Base-by-base conservation (phyloP, 2,888 invertebrate genomes). In the Acrobasis repandana region DNA sequence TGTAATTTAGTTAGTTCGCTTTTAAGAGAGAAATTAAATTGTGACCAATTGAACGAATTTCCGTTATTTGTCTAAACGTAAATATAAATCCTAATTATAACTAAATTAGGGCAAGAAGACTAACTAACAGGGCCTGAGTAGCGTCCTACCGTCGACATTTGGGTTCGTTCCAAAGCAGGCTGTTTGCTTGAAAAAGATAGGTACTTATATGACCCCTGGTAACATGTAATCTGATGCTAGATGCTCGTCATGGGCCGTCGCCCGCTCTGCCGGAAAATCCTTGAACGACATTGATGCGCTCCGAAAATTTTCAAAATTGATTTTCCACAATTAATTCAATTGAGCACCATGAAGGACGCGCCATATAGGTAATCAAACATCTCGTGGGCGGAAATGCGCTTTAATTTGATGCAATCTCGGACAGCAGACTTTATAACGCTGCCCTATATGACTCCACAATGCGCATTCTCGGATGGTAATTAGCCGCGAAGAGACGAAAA, bases 281-380 rank as follows among this genome's bases (percentile, higher is more conserved):
- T 87, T 84, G 79, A 78, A 69, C 74, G 76, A 73, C 77, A 79
- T 77, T 78, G 76, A 76, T 71, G 74, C 72, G 76, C 75, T 76
- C 73, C 76, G 72, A 77, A 80, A 77, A 76, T 74, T 73, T 64
- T 73, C 70, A 60, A 77, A 79, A 82, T 79, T 76, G 78, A 80
- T 82, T 77, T 76, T 68, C 67, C 74, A 75, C 77, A 73, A 75
- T 80, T 77, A 79, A 79, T 79, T 71, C 64, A 76, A 76, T 70
- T 73, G 72, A 63, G 69, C 66, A 72, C 74, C 77, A 64, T 78
- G 75, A 75, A 80, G 75, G 75, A 46, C 69, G 58, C 48, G 38
- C 63, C 56, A 61, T 60, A 50, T 59, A 59, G 52, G 33, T 61
- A 63, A 58, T 58, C 57, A 28, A 36, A 58, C 49, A 59, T 54